Evolutionary conservation across 1,140 invertebrate species (phyloP).

Genomic region (Tyrophagus putrescentiae): DNA sequence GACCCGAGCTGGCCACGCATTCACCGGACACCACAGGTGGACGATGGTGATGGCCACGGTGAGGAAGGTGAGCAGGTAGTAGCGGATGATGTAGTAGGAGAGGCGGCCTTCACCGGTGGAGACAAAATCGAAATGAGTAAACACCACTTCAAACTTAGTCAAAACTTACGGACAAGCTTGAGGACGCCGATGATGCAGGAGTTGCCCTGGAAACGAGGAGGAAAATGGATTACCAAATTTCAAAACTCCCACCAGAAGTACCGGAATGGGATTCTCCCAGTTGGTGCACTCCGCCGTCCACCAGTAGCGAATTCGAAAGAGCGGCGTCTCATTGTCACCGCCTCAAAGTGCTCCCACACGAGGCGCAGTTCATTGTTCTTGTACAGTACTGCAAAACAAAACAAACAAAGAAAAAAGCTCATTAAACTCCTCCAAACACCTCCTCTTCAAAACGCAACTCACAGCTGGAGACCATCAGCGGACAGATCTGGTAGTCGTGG

Average conservation of each 20-base stretch:
- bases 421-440: no score
- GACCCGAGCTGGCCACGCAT: slow-evolving; percentile 25
- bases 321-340: background rate
- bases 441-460: background rate
- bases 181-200: slow-evolving; percentile 23
- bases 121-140: no score
- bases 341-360: background rate
- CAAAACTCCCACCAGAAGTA: no score
- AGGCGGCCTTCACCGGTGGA: no score
- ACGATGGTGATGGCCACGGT: slow-evolving; percentile 24
- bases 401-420: no score
- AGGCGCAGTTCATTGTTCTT: background rate
- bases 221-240: no score
- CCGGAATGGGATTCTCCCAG: slow-evolving; percentile 2
- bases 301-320: background rate
- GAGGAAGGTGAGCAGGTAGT: slow-evolving; percentile 26
- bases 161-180: slow-evolving; percentile 20
- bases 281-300: background rate
- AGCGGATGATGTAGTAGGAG: slow-evolving; percentile 26
- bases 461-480: background rate
- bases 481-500: background rate
- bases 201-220: no score
- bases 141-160: no score
- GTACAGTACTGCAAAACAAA: background rate
- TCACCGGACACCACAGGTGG: slow-evolving; percentile 25